A percentile compares a stretch with the other conserved stretches of the same genome.
Conservation (phyloP, 2,888 invertebrate species). For the Ectemnius continuus region DNA sequence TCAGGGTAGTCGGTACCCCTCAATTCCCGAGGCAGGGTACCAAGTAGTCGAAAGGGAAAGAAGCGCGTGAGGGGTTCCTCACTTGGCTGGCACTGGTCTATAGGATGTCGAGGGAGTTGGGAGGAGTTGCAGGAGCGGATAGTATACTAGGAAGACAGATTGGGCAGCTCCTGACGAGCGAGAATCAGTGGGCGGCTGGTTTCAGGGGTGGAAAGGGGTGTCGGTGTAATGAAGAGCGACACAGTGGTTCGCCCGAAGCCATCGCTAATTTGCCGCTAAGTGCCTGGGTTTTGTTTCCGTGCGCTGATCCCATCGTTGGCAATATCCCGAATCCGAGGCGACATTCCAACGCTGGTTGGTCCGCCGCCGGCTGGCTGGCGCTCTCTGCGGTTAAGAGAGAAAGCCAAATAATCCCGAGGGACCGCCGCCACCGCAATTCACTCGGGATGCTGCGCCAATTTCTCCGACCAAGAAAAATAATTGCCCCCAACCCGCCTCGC, state of each 20-base stretch:
- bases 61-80: too few relatives aligned
- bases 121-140: slow-evolving; percentile 23
- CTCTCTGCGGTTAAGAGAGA: slow-evolving; percentile 53
- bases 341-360: slow-evolving; percentile 35
- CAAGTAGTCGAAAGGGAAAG: too few relatives aligned
- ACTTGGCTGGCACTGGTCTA: too few relatives aligned
- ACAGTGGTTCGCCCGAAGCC: slow-evolving; percentile 55
- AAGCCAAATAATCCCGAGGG: slow-evolving; percentile 59
- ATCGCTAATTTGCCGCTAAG: slow-evolving; percentile 70
- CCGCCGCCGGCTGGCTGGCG: too few relatives aligned
- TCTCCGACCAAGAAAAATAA: slow-evolving; percentile 5
- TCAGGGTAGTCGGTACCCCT: too few relatives aligned
- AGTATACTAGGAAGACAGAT: too few relatives aligned
- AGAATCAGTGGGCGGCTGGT: slow-evolving; percentile 17
- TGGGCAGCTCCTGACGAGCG: neutral
- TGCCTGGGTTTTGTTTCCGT: slow-evolving; percentile 70
- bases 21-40: too few relatives aligned
- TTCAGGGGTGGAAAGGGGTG: slow-evolving; percentile 33
- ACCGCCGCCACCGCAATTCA: slow-evolving; percentile 14
- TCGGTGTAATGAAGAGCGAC: slow-evolving; percentile 71
- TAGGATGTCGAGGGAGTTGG: slow-evolving; percentile 57
- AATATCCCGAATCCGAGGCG: slow-evolving; percentile 66
- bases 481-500: neutral
- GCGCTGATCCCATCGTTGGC: slow-evolving; percentile 66
- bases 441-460: slow-evolving; percentile 3